phyloP scores from a whole-genome alignment of 2,113 vertebrate genomes.

The Hiodon alosoides region DNA sequence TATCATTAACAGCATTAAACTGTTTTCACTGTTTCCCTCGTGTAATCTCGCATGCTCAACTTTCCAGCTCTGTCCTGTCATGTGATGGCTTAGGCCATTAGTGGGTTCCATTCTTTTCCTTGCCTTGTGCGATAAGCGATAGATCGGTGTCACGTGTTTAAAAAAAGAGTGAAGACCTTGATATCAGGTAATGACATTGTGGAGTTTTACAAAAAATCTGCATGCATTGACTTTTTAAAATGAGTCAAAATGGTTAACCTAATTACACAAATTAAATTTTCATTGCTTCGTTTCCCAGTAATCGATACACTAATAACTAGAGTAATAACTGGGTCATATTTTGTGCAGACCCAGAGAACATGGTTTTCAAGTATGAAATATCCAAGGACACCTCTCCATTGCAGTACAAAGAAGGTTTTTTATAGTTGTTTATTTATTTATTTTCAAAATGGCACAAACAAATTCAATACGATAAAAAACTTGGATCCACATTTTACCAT shows the following conservation, averaged over 20 bases:
- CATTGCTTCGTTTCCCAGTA: background rate
- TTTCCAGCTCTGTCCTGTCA: conserved; percentile 50
- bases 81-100: conserved; percentile 47
- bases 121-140: conserved; percentile 35
- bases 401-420: no score
- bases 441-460: no score
- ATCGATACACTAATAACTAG: conserved; percentile 4
- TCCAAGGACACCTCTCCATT: background rate
- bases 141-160: conserved; percentile 38
- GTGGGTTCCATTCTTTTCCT: conserved; percentile 40
- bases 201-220: conserved; percentile 22
- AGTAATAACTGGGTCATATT: conserved; percentile 1
- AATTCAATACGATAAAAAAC: no score
- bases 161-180: conserved; percentile 43
- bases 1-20: conserved; percentile 43
- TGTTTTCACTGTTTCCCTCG: conserved; percentile 28
- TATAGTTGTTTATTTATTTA: no score
- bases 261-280: background rate
- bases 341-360: background rate
- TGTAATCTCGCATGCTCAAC: conserved; percentile 45
- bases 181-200: conserved; percentile 40
- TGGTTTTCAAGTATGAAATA: background rate
- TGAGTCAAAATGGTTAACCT: conserved; percentile 1
- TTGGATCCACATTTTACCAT: no score
- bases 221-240: conserved; percentile 23